phyloP scores from a whole-genome alignment of 2,888 invertebrate genomes.

The Lysandra coridon region DNA sequence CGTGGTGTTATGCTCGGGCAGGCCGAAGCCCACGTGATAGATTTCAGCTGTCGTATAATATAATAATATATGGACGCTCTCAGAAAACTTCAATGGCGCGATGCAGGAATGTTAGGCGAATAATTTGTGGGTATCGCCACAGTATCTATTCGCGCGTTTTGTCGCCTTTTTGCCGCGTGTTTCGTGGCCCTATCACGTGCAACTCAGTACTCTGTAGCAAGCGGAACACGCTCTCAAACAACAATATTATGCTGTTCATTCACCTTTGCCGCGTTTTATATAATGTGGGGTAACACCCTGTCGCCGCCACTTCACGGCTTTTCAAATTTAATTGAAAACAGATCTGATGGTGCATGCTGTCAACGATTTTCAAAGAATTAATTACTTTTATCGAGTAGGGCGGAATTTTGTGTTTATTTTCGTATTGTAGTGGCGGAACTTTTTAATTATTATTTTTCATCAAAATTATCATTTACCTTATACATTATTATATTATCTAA shows the following conservation, averaged over 20 bases:
- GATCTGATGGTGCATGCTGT: neutral
- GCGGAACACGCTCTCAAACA: conserved; percentile 8
- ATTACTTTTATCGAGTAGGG: neutral
- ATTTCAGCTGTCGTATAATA: no score
- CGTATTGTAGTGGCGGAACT: neutral
- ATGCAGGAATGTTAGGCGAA: no score
- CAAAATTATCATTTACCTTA: no score
- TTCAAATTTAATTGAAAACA: conserved; percentile 15
- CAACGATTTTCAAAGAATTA: neutral
- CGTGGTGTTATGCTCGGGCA: no score
- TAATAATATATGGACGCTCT: no score
- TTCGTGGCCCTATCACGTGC: neutral
- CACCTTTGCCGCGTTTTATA: conserved; percentile 1
- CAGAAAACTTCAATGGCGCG: no score
- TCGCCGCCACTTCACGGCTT: conserved; percentile 2
- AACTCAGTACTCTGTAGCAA: neutral
- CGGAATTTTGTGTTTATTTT: neutral
- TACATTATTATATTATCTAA: no score
- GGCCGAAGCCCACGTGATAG: no score
- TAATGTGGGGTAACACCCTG: conserved; percentile 2
- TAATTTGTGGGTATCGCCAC: no score
- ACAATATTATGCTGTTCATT: conserved; percentile 19
- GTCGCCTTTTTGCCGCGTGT: neutral
- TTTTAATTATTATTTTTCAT: no score
- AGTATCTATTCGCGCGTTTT: neutral